Percentiles rank a stretch among this genome's conserved stretches.
Conservation (phyloP, 2,797 vertebrate species). For the Selene dorsalis region DNA sequence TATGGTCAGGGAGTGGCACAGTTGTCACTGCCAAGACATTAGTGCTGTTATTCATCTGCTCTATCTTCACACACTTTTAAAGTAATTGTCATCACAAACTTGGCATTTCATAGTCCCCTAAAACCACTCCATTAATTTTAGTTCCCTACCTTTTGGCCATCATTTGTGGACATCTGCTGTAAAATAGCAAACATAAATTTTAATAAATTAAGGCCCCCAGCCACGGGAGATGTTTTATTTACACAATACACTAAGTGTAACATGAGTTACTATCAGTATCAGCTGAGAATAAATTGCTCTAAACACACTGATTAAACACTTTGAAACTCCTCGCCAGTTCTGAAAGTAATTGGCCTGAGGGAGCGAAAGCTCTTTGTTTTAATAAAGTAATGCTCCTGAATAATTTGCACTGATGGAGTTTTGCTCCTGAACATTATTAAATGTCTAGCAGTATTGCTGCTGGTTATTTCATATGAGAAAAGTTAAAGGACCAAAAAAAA, state of each 20-base stretch:
- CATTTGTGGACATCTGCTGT: neutral
- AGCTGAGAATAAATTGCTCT: constrained; percentile 32
- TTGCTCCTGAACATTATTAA: constrained; percentile 32
- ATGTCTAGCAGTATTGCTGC: constrained; percentile 6
- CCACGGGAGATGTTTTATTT: constrained; percentile 26
- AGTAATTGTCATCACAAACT: constrained; percentile 3
- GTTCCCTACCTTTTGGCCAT: neutral
- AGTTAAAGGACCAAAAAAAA: neutral
- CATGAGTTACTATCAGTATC: constrained; percentile 22
- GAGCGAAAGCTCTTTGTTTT: constrained; percentile 41
- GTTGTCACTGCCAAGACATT: neutral
- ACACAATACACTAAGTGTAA: neutral
- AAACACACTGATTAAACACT: constrained; percentile 36
- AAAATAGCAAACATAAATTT: constrained; percentile 9
- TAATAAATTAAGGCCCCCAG: neutral
- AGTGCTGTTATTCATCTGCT: neutral
- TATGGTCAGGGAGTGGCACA: neutral
- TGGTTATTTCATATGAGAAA: constrained; percentile 30
- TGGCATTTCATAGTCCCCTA: neutral
- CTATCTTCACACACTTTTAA: neutral
- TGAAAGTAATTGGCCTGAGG: constrained; percentile 33
- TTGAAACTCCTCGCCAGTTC: constrained; percentile 1
- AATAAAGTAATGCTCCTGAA: constrained; percentile 35
- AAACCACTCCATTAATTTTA: constrained; percentile 9
- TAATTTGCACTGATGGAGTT: constrained; percentile 32